Percentiles rank a stretch among this genome's conserved stretches.
These are phyloP conservation scores for Austrofundulus limnaeus DNA, from an alignment of 2,113 vertebrate genomes.

Conservation along the genomic window DNA sequence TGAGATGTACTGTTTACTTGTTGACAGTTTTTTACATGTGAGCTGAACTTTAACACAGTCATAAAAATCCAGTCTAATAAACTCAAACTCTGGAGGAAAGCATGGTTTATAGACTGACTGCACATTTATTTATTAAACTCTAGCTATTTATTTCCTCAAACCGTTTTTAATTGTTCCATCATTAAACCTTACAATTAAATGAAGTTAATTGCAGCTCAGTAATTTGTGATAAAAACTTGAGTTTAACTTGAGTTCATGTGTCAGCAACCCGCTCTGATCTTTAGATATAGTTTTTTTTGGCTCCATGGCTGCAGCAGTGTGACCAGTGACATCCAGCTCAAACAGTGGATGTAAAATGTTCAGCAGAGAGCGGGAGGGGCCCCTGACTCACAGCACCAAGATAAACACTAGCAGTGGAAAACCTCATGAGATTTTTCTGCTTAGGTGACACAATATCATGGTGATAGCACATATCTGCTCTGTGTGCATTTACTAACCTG, in stretches of 20 bases:
- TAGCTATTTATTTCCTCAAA: too few species aligned
- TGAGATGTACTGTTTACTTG: too few species aligned
- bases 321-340: slow-evolving; percentile 29
- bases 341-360: slow-evolving; percentile 15
- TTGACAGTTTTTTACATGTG: too few species aligned
- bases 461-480: slow-evolving; percentile 68
- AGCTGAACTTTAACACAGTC: too few species aligned
- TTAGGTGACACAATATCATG: slow-evolving; percentile 69
- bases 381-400: slow-evolving; percentile 37
- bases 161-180: too few species aligned
- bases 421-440: slow-evolving; percentile 69
- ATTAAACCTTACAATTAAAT: too few species aligned
- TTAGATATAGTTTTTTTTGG: not conserved
- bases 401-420: slow-evolving; percentile 69
- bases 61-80: too few species aligned
- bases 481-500: slow-evolving; percentile 64
- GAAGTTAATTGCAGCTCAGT: not conserved
- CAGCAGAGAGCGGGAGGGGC: slow-evolving; percentile 13
- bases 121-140: too few species aligned
- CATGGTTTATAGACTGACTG: too few species aligned
- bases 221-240: not conserved
- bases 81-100: too few species aligned
- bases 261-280: not conserved
- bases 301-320: not conserved
- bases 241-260: too few species aligned